phyloP scores from a whole-genome alignment of 2,888 invertebrate genomes.

The Erannis defoliaria region DNA sequence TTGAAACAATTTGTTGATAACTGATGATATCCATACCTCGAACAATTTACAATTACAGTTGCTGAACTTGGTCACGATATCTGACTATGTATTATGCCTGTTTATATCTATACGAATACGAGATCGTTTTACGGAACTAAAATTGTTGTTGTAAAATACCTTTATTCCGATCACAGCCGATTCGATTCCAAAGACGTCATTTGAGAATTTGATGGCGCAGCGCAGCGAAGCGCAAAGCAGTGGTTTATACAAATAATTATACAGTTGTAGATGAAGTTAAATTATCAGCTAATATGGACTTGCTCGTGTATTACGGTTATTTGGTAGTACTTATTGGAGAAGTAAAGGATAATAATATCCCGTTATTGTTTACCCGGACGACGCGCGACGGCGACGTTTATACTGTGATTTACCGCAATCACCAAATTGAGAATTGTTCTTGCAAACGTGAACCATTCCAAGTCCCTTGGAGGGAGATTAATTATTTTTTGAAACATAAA shows the following conservation, averaged over 20 bases:
- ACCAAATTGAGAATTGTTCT: slow-evolving; percentile 47
- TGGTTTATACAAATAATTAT: too few relatives aligned
- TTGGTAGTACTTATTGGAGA: slow-evolving; percentile 37
- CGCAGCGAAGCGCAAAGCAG: slow-evolving; percentile 7
- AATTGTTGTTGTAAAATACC: too few relatives aligned
- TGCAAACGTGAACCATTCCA: slow-evolving; percentile 36
- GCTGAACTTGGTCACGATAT: slow-evolving; percentile 38
- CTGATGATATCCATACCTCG: too few relatives aligned
- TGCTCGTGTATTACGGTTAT: slow-evolving; percentile 13
- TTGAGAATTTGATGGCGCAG: slow-evolving; percentile 37
- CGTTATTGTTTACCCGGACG: slow-evolving; percentile 45
- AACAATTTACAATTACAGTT: slow-evolving; percentile 30
- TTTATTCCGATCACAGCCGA: slow-evolving; percentile 30
- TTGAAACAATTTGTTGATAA: slow-evolving; percentile 30
- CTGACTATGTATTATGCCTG: not conserved
- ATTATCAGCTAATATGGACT: slow-evolving; percentile 21
- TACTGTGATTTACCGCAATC: slow-evolving; percentile 49
- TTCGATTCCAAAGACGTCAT: slow-evolving; percentile 32
- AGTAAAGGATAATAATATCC: slow-evolving; percentile 30
- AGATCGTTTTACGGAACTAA: slow-evolving; percentile 13
- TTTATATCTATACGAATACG: not conserved
- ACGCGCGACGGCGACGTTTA: too few relatives aligned
- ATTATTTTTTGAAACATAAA: too few relatives aligned
- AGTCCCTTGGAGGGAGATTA: slow-evolving; percentile 1
- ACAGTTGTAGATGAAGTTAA: slow-evolving; percentile 15